A percentile compares a stretch with the other conserved stretches of the same genome.
Conservation (phyloP, 2,113 vertebrate species). For the Caranx melampygus region DNA sequence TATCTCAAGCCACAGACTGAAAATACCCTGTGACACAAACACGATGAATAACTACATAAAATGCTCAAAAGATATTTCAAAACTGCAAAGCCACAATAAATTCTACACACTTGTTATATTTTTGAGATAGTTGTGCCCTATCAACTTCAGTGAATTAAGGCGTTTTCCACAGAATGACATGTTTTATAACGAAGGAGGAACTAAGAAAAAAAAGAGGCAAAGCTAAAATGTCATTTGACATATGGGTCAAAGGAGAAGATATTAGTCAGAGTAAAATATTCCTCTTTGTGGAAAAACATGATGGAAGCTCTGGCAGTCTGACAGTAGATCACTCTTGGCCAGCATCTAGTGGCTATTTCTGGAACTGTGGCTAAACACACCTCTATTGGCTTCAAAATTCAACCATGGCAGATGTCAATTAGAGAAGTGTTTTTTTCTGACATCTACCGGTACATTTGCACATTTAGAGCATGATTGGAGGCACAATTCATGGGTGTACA, state of each 20-base stretch:
- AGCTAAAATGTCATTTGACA: too few species aligned
- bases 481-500: neutral
- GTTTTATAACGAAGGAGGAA: too few species aligned
- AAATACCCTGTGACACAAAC: neutral
- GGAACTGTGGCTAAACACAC: neutral
- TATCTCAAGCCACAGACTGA: neutral
- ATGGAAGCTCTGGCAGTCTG: neutral
- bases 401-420: neutral
- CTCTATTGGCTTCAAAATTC: neutral
- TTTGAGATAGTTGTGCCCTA: too few species aligned
- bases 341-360: slow-evolving; percentile 1
- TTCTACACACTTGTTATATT: too few species aligned
- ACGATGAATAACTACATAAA: neutral
- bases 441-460: neutral
- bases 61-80: too few species aligned
- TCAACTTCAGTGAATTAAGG: too few species aligned
- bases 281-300: neutral
- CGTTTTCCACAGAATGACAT: too few species aligned
- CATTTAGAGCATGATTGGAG: neutral
- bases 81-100: too few species aligned
- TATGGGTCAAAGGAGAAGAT: too few species aligned
- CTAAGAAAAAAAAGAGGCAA: too few species aligned
- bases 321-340: neutral
- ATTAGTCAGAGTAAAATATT: neutral
- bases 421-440: neutral